Conservation (phyloP, 2,888 invertebrate genomes). For the Philereme vetulata region DNA sequence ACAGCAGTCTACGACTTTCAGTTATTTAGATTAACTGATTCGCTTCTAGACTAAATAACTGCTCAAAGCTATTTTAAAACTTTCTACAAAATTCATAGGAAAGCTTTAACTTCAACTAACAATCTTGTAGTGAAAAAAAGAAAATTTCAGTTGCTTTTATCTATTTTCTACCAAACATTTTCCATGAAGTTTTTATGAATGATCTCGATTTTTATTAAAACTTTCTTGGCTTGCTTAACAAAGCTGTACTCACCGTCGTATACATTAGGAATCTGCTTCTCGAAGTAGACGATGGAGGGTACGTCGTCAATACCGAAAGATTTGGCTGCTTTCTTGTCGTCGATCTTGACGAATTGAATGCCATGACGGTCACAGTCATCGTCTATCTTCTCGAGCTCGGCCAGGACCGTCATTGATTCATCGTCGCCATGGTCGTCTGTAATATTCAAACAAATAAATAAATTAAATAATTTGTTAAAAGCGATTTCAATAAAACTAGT, state of each 20-base stretch:
- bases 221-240: too few relatives aligned
- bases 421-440: conserved; percentile 96
- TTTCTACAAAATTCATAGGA: too few relatives aligned
- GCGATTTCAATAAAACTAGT: background rate
- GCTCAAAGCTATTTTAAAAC: too few relatives aligned
- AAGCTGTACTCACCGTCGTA: conserved; percentile 88
- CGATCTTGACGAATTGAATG: conserved; percentile 96
- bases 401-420: conserved; percentile 93
- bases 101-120: too few relatives aligned
- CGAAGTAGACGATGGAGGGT: conserved; percentile 96
- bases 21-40: background rate
- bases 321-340: conserved; percentile 91
- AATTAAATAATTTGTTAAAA: background rate
- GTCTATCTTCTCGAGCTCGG: conserved; percentile 95
- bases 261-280: conserved; percentile 95
- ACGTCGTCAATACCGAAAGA: conserved; percentile 93
- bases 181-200: too few relatives aligned
- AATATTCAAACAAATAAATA: conserved; percentile 26
- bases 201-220: too few relatives aligned
- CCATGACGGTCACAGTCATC: conserved; percentile 96
- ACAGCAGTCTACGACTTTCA: conserved; percentile 3
- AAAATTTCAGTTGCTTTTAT: too few relatives aligned
- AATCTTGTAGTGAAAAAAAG: too few relatives aligned
- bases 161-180: too few relatives aligned
- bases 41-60: too few relatives aligned